phyloP scores from a whole-genome alignment of 2,113 vertebrate species.

The Lonchura striata region DNA sequence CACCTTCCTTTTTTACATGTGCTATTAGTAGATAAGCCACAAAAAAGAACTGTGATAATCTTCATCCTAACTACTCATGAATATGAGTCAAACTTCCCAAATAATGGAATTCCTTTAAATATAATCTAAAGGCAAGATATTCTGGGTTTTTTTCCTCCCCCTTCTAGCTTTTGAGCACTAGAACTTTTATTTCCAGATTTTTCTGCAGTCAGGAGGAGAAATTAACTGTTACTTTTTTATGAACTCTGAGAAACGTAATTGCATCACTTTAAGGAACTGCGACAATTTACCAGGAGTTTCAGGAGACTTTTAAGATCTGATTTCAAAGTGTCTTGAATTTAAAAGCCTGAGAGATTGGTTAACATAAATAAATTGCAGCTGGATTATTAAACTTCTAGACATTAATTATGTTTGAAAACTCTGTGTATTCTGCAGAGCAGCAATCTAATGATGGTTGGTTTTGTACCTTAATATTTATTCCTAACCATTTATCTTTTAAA shows the following conservation, averaged over 20 bases:
- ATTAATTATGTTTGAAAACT: not conserved
- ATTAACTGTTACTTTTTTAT: not conserved
- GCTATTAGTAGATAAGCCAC: not conserved
- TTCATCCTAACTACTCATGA: not conserved
- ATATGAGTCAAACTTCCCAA: not conserved
- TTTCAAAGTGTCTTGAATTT: slow-evolving; percentile 5
- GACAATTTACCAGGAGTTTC: not conserved
- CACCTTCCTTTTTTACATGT: not conserved
- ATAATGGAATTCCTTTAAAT: not conserved
- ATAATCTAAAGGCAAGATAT: not conserved
- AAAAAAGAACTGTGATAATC: not conserved
- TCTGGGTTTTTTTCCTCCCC: not conserved
- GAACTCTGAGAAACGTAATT: not conserved
- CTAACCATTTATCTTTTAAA: not conserved
- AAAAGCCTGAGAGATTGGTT: not conserved
- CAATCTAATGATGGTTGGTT: not conserved
- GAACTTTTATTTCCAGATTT: not conserved
- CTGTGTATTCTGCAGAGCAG: not conserved
- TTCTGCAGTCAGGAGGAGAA: not conserved
- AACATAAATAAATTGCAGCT: not conserved
- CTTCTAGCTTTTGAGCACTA: not conserved
- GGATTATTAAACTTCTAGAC: not conserved
- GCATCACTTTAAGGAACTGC: not conserved
- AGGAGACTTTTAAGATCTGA: not conserved
- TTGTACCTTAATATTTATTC: not conserved